These are phyloP conservation scores for Acronicta leporina DNA, from an alignment of 2,888 invertebrate species.

Conservation along the genomic window DNA sequence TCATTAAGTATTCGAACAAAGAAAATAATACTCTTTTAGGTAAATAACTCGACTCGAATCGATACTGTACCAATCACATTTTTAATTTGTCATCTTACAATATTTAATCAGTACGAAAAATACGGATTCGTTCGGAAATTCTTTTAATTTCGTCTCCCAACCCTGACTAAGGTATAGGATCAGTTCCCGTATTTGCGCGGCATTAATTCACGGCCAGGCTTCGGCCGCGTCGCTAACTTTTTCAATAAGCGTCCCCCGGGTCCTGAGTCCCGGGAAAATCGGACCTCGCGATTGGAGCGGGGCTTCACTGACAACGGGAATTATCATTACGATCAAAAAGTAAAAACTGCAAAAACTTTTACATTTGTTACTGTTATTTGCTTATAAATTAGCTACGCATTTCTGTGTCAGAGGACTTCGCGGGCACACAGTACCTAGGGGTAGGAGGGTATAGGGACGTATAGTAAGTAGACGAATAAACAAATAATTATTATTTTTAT, in stretches of 20 bases:
- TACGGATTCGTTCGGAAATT: constrained; percentile 31
- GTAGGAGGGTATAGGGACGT: no score
- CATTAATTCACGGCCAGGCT: constrained; percentile 70
- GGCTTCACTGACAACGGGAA: constrained; percentile 49
- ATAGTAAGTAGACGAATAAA: no score
- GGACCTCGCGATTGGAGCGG: constrained; percentile 52
- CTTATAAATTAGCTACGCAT: no score
- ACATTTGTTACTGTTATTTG: no score
- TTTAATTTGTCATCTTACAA: constrained; percentile 20
- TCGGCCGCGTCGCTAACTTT: constrained; percentile 65
- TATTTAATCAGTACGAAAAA: constrained; percentile 30
- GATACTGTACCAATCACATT: constrained; percentile 7
- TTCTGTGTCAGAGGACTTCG: no score
- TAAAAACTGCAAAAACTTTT: no score
- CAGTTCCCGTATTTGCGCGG: constrained; percentile 59
- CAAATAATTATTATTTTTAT: no score
- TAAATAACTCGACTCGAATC: background rate
- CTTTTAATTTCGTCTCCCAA: constrained; percentile 38
- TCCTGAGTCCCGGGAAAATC: constrained; percentile 53
- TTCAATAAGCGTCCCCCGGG: constrained; percentile 71
- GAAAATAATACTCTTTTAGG: background rate
- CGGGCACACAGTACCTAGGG: no score
- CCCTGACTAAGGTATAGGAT: constrained; percentile 32
- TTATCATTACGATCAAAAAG: no score
- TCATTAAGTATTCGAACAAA: no score